Percentiles rank a stretch among this genome's conserved stretches.
phyloP scores from a whole-genome alignment of 2,113 vertebrate genomes.

The Scophthalmus maximus region DNA sequence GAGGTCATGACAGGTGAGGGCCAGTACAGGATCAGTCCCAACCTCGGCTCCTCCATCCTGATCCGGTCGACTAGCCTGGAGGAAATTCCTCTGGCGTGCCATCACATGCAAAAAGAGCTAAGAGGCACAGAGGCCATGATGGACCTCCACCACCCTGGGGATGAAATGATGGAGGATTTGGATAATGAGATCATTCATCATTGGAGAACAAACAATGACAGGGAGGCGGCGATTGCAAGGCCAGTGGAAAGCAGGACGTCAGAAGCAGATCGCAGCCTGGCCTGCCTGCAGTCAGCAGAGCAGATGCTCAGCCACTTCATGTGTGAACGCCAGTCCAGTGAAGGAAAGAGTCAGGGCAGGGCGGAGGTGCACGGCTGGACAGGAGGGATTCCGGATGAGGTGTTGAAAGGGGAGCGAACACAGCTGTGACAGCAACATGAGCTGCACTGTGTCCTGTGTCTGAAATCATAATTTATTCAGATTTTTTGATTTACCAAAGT shows the following conservation, averaged over 20 bases:
- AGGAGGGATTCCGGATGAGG: constrained; percentile 55
- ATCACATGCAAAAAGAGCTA: constrained; percentile 65
- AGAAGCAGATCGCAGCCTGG: constrained; percentile 27
- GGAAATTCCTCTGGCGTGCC: constrained; percentile 69
- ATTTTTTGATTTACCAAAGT: background rate
- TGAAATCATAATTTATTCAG: constrained; percentile 5
- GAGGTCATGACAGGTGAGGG: constrained; percentile 39
- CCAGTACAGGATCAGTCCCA: constrained; percentile 57
- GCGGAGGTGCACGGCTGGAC: constrained; percentile 48
- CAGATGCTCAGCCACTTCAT: constrained; percentile 76
- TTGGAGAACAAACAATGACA: constrained; percentile 62
- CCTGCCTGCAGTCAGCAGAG: constrained; percentile 74
- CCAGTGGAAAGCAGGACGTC: constrained; percentile 13
- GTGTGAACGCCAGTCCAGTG: constrained; percentile 45
- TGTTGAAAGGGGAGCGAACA: constrained; percentile 67
- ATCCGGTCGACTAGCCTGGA: constrained; percentile 82
- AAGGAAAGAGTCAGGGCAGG: constrained; percentile 35
- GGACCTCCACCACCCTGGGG: constrained; percentile 71
- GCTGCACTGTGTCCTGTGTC: background rate
- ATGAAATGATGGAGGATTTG: constrained; percentile 39
- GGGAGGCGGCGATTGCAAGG: constrained; percentile 9
- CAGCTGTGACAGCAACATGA: constrained; percentile 51
- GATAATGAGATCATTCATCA: constrained; percentile 77
- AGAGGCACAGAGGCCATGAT: constrained; percentile 76
- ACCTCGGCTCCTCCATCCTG: constrained; percentile 67